Base-by-base conservation (phyloP, 2,888 invertebrate species). In the Kryphioiulus occultus region DNA sequence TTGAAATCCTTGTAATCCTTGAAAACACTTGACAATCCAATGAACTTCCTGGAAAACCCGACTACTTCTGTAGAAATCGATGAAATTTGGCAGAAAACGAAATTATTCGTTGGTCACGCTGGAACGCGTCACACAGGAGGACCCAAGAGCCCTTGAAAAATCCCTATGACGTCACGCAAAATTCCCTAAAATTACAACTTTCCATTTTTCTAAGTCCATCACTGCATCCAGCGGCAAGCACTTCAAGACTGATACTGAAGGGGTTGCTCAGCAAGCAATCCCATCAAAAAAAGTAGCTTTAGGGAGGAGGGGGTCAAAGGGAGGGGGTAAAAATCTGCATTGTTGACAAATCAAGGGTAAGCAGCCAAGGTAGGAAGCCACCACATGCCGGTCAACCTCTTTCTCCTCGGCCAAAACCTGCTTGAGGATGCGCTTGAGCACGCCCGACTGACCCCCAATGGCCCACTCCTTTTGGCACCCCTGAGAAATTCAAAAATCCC, bases 241-340 rank as follows among this genome's bases (percentile, higher is more conserved):
- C 26, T 1, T 26, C 22, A 68, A n/a, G 22, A 10, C 4, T 68
- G 10, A 10, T n/a, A 68, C 7, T 68, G 26, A 68, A 68, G 68
- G 12, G 10, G 68, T 68, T 26, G 2, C 26, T 4, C 68, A 10
- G 22, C 68, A 68, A 26, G 68, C n/a, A 68, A 68, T 26, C 10
- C 1, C 19, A 26, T 0, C 5, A 26, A 26, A 44, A n/a, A 68
- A 68, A 26, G 68, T 10, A n/a, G 68, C 1, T 68, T 68, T 68
- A 19, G 53, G 53, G 53, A 68, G 68, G 68, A 68, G 26, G 68
- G 68, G 68, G 68, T 68, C 68, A 68, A 68, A n/a, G 68, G 68
- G 68, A 68, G 68, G 68, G 68, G 68, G 68, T 59, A n/a, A 59
- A 53, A 59, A 59, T n/a, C 68, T 68, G 10, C 68, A 68, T 68